Conservation (phyloP, 2,113 vertebrate species). For the Promerops cafer region DNA sequence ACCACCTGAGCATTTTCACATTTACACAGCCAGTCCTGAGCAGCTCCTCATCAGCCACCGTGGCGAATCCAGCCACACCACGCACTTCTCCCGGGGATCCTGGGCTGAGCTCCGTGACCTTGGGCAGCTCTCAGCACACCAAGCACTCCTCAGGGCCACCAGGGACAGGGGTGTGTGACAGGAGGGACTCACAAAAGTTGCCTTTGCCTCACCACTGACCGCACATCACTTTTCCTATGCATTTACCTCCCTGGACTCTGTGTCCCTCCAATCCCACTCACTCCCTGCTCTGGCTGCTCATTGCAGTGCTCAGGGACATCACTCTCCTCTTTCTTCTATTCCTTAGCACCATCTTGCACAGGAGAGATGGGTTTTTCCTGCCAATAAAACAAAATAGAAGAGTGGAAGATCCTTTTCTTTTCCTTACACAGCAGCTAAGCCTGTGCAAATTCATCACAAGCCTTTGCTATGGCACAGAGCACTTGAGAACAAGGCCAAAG, state of each 20-base stretch:
- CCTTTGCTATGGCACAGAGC: not conserved
- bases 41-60: not conserved
- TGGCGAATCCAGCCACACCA: rapidly evolving
- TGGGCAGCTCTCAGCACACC: not conserved
- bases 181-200: not conserved
- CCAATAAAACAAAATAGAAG: not conserved
- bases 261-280: not conserved
- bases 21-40: not conserved
- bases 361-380: not conserved
- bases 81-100: not conserved
- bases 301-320: not conserved
- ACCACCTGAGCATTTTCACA: not conserved
- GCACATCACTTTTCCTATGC: not conserved
- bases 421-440: not conserved
- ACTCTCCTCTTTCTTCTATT: not conserved
- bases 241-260: not conserved
- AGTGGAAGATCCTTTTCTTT: not conserved
- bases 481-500: not conserved
- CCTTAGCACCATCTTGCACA: not conserved
- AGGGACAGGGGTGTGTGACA: rapidly evolving
- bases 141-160: not conserved
- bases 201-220: not conserved
- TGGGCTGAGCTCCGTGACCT: not conserved
- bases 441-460: not conserved
- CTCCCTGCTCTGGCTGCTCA: not conserved